These are phyloP conservation scores for Plumapathes pennacea DNA, from an alignment of 92 coral and sea anemone species.

Conservation along the genomic window DNA sequence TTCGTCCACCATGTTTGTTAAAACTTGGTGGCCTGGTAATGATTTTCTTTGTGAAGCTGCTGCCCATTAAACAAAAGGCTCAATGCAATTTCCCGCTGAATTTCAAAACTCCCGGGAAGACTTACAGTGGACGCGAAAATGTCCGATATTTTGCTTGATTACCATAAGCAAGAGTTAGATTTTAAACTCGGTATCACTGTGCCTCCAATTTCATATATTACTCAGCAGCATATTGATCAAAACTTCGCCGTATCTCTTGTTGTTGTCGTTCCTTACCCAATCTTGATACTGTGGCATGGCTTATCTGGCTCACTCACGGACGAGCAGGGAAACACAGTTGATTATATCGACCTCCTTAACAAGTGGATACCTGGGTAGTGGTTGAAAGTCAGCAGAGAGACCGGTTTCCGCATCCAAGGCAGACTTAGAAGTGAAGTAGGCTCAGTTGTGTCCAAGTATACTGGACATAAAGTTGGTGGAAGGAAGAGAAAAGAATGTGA, in stretches of 20 bases:
- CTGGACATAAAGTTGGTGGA: background rate
- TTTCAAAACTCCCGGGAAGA: no score
- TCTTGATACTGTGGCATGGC: background rate
- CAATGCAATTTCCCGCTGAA: no score
- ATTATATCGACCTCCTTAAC: conserved; percentile 30
- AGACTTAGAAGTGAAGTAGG: conserved; percentile 33
- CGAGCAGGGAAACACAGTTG: conserved; percentile 1
- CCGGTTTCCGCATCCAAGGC: conserved; percentile 30
- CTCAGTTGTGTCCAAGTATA: conserved; percentile 4
- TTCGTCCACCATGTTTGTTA: no score
- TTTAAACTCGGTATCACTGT: background rate
- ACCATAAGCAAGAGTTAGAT: background rate
- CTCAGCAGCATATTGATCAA: background rate
- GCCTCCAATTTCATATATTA: background rate
- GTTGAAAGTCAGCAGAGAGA: conserved; percentile 16
- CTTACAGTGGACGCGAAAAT: no score
- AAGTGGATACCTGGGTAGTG: conserved; percentile 24
- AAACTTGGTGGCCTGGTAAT: no score
- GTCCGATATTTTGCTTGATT: background rate
- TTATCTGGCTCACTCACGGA: background rate
- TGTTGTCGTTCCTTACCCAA: background rate
- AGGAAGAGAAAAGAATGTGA: background rate
- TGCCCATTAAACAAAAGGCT: no score
- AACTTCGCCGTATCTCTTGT: no score
- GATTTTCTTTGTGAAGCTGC: no score